These are phyloP conservation scores for Rhinoraja longicauda DNA, from an alignment of 2,797 vertebrate genomes.

Conservation along the genomic window DNA sequence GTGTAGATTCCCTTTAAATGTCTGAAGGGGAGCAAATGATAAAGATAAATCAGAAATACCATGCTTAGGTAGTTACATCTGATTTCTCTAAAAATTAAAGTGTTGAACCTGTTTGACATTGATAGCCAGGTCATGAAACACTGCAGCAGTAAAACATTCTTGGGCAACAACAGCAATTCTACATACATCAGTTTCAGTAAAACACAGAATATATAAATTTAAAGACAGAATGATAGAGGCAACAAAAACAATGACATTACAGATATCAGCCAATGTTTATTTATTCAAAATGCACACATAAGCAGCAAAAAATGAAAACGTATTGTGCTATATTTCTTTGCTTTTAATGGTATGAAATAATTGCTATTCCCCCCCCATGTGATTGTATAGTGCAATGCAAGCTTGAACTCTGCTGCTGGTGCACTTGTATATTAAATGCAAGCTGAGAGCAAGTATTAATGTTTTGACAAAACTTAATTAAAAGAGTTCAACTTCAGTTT, in stretches of 20 bases:
- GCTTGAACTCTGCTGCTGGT: background rate
- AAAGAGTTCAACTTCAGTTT: background rate
- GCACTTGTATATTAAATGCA: no score
- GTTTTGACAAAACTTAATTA: background rate
- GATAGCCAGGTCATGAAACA: background rate
- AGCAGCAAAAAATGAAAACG: background rate
- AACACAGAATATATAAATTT: background rate
- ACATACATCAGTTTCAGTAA: conserved; percentile 8
- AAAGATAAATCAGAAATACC: background rate
- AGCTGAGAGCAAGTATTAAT: background rate
- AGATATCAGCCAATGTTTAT: background rate
- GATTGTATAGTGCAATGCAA: background rate
- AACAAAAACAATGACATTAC: background rate
- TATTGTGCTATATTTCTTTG: background rate
- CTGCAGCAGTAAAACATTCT: background rate
- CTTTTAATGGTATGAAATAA: background rate
- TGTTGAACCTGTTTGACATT: background rate
- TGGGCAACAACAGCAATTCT: background rate
- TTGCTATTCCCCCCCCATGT: no score
- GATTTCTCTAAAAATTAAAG: conserved; percentile 20
- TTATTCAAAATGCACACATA: background rate
- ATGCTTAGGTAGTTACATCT: background rate
- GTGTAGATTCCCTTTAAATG: background rate
- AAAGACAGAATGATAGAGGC: background rate
- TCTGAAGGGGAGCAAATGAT: background rate